Conservation (phyloP, 2,888 invertebrate species). For the Hemithea aestivaria region DNA sequence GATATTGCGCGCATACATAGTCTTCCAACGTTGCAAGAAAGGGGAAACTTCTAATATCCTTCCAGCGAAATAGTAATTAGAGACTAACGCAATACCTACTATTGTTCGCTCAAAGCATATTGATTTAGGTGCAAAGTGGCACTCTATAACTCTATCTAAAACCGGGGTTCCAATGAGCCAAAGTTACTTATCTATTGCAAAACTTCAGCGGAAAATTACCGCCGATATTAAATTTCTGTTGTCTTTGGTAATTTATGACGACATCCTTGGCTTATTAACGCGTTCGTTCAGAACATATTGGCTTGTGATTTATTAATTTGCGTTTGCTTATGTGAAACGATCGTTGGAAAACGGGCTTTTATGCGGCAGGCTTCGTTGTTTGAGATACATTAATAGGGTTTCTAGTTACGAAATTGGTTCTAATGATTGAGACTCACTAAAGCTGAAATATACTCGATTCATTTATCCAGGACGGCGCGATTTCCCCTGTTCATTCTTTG, state of each 20-base stretch:
- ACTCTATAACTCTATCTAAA: constrained; percentile 58
- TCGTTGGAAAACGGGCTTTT: background rate
- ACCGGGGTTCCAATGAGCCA: constrained; percentile 48
- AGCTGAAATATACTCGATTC: too few species aligned
- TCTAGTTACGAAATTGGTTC: too few species aligned
- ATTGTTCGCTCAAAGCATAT: constrained; percentile 55
- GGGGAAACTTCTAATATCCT: constrained; percentile 24
- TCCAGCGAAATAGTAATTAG: constrained; percentile 33
- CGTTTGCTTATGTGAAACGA: constrained; percentile 14
- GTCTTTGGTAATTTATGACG: constrained; percentile 63
- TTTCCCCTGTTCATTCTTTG: too few species aligned
- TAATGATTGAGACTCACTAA: too few species aligned
- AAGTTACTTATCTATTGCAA: constrained; percentile 67
- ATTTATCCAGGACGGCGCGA: too few species aligned
- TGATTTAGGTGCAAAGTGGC: constrained; percentile 58
- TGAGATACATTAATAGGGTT: background rate
- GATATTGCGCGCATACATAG: too few species aligned
- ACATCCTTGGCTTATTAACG: constrained; percentile 54
- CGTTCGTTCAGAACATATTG: constrained; percentile 43
- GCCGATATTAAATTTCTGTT: constrained; percentile 72
- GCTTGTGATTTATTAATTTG: constrained; percentile 29
- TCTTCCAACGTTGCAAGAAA: too few species aligned
- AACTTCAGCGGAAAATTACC: constrained; percentile 68
- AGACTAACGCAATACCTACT: constrained; percentile 34
- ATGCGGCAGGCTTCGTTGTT: constrained; percentile 1